These are phyloP conservation scores for Mesembrinibis cayennensis DNA, from an alignment of 2,113 vertebrate genomes.

Conservation along the genomic window DNA sequence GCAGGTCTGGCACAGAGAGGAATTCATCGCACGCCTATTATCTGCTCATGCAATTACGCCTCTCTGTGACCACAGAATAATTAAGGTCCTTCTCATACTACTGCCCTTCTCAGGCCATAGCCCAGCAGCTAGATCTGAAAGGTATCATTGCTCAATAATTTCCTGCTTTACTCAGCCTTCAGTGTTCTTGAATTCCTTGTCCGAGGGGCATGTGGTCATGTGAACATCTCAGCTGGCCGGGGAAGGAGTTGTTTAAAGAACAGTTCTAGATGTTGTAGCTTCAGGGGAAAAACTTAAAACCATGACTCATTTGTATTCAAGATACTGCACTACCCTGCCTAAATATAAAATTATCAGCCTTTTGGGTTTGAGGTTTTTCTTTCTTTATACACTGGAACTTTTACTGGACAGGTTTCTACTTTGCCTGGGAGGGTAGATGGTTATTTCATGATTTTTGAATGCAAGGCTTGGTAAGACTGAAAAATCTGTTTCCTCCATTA, in stretches of 20 bases:
- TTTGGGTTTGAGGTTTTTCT: not conserved
- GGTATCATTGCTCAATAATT: not conserved
- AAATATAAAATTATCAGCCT: not conserved
- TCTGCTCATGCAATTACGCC: not conserved
- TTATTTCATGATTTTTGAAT: not conserved
- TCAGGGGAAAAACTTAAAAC: not conserved
- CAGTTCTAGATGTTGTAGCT: not conserved
- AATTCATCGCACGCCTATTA: not conserved
- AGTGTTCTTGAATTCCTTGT: not conserved
- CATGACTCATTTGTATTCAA: not conserved
- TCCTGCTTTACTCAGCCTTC: not conserved
- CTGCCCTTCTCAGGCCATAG: not conserved
- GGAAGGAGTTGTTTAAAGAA: not conserved
- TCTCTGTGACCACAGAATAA: not conserved
- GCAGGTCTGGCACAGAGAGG: not conserved
- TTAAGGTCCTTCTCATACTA: not conserved
- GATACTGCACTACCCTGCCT: not conserved
- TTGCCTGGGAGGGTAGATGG: not conserved
- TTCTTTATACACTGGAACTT: not conserved
- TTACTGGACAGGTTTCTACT: not conserved
- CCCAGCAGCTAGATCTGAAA: not conserved
- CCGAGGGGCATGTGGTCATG: not conserved
- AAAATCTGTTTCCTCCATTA: not conserved
- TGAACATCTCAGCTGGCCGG: not conserved
- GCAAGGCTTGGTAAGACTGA: not conserved